A percentile compares a stretch with the other conserved stretches of the same genome.
These are phyloP conservation scores for Tyrannus savana DNA, from an alignment of 2,113 vertebrate genomes.

Conservation along the genomic window DNA sequence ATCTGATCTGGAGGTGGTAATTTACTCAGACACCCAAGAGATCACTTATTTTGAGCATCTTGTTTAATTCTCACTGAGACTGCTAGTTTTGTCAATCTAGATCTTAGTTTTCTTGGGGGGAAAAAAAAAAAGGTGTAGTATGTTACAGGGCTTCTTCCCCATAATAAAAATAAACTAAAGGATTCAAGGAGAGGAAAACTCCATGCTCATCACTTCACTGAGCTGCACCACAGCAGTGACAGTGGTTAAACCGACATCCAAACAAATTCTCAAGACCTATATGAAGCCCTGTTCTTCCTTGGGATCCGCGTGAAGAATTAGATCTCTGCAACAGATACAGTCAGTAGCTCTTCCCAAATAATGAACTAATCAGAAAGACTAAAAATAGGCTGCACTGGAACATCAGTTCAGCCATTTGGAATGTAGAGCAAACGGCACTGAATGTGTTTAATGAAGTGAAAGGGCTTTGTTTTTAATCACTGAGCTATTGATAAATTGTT, in stretches of 20 bases:
- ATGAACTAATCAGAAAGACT: slow-evolving; percentile 57
- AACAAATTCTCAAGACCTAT: not conserved
- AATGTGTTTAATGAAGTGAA: slow-evolving; percentile 62
- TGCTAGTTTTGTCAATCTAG: slow-evolving; percentile 34
- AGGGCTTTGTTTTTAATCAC: slow-evolving; percentile 47
- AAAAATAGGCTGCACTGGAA: slow-evolving; percentile 59
- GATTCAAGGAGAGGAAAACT: not conserved
- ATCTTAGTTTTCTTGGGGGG: not conserved
- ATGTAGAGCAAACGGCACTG: slow-evolving; percentile 28
- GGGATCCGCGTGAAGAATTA: not conserved
- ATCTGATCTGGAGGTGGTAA: slow-evolving; percentile 50
- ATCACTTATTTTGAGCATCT: slow-evolving; percentile 37
- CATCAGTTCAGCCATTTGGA: slow-evolving; percentile 62
- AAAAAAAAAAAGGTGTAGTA: not conserved
- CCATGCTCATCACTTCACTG: not conserved
- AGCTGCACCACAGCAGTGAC: not conserved
- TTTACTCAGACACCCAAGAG: slow-evolving; percentile 60
- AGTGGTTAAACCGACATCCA: not conserved
- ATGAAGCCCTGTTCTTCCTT: not conserved
- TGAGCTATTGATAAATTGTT: slow-evolving; percentile 40
- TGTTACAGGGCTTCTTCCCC: not conserved
- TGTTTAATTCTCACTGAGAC: slow-evolving; percentile 52
- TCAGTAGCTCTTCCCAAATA: slow-evolving; percentile 45
- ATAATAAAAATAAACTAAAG: not conserved
- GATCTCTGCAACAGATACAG: slow-evolving; percentile 29